Evolutionary conservation across 23 tunicate species (phyloP), one percentile per base, ranked within the genome.

Genomic region (Styela plicata): DNA sequence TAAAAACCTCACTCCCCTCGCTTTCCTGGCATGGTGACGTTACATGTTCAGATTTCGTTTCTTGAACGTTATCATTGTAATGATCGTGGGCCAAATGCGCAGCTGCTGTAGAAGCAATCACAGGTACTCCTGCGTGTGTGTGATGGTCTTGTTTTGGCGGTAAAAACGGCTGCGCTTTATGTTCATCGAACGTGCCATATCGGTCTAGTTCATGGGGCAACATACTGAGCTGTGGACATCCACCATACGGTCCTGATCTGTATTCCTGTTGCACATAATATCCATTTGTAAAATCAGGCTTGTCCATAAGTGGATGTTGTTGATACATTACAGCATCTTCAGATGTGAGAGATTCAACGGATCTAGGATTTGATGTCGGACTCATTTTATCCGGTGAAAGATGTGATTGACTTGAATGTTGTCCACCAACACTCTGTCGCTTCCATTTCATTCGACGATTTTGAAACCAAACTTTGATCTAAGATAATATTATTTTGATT

Each of bases 391-490:
- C 77, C 24, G 52, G 81, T 73, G 78, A 73, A 18, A 29, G 71
- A 24, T 67, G 71, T 7, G 31, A 24, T 22, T 32, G 24, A 32
- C 34, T 33, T 28, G 37, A 16, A 34, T 71, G 77, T 21, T 71
- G 77, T 21, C 36, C 77, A 20, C 52, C 81, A 1, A 76, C 81
- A 69, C 81, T 76, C 64, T 76, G 81, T 53, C 97, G 83, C 44
- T 91, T 91, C 70, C 89, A 66, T 78, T 91, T 91, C 97, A 91
- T 91, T 78, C 97, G 33, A 36, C 97, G 67, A 70, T 91, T 91
- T 86, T 91, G 97, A 64, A 91, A 91, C 97, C 97, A 91, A 63
- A 91, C 97, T 73, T 91, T 91, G 37, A 91, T 79, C 97, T 91
- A 31, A 70, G 27, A 44, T n/a, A n/a, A n/a, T n/a, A n/a, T n/a